Conservation (phyloP, 1,140 invertebrate genomes). For the Pachypeltis micranthus region DNA sequence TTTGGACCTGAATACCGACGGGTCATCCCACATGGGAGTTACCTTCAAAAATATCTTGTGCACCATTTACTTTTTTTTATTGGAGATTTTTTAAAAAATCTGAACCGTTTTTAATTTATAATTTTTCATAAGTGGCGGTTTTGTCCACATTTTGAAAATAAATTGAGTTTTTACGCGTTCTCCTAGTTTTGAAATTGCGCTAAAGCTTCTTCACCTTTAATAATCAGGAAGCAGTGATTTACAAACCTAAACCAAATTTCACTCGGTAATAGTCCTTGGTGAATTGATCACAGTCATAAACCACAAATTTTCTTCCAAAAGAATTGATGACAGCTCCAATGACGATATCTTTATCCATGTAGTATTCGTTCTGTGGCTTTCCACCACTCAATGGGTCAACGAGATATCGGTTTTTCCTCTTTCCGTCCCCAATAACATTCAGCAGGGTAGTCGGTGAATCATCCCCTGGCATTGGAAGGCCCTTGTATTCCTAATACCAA, state of each 20-base stretch:
- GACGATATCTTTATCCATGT: constrained; percentile 58
- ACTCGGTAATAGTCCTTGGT: constrained; percentile 77
- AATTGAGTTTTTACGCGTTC: no score
- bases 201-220: neutral
- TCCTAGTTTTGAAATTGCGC: no score
- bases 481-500: constrained; percentile 32
- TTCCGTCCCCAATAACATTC: constrained; percentile 51
- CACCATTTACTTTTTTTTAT: no score
- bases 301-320: constrained; percentile 63
- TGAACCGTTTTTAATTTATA: no score
- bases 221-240: neutral
- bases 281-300: constrained; percentile 75
- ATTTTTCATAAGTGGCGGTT: no score
- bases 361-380: constrained; percentile 42
- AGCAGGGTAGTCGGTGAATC: constrained; percentile 47
- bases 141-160: no score
- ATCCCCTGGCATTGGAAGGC: constrained; percentile 46
- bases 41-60: no score
- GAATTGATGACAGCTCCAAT: constrained; percentile 69
- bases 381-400: constrained; percentile 44
- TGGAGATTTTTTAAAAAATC: no score
- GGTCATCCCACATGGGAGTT: no score
- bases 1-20: no score
- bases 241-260: constrained; percentile 39
- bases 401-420: constrained; percentile 46